A percentile compares a stretch with the other conserved stretches of the same genome.
Conservation (phyloP, 2,797 vertebrate genomes). For the Macropus fuliginosus region DNA sequence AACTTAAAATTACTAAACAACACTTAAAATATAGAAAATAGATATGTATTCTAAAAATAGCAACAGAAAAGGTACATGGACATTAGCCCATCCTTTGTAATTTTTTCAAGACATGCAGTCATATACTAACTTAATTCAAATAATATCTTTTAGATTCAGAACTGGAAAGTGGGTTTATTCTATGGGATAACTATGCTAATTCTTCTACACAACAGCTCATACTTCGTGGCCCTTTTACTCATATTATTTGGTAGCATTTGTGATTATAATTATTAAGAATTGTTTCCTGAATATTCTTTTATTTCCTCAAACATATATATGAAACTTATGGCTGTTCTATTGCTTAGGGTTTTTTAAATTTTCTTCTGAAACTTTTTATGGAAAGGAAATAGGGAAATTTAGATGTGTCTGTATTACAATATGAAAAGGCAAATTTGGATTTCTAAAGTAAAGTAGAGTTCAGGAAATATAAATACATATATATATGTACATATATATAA, state of each 20-base stretch:
- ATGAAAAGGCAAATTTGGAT: not conserved
- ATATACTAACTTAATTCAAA: not conserved
- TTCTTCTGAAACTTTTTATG: not conserved
- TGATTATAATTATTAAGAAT: constrained; percentile 46
- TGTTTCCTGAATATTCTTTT: constrained; percentile 35
- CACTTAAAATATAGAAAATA: not conserved
- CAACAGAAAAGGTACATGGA: not conserved
- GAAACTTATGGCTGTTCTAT: not conserved
- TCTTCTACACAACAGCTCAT: not conserved
- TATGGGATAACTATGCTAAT: not conserved
- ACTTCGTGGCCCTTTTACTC: not conserved
- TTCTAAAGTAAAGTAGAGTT: not conserved
- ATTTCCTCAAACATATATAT: constrained; percentile 55
- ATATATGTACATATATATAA: too few species aligned
- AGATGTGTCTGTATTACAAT: not conserved
- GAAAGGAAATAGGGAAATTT: not conserved
- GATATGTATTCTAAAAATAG: not conserved
- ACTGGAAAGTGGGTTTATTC: not conserved
- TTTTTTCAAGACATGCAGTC: not conserved
- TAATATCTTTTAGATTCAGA: constrained; percentile 27
- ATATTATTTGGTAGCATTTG: constrained; percentile 21
- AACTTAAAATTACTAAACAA: not conserved
- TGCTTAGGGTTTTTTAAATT: not conserved
- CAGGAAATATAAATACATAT: not conserved
- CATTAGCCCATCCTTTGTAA: not conserved